A percentile compares a stretch with the other conserved stretches of the same genome.
Conservation (phyloP, 2,888 invertebrate genomes). For the Drosophila formosana region DNA sequence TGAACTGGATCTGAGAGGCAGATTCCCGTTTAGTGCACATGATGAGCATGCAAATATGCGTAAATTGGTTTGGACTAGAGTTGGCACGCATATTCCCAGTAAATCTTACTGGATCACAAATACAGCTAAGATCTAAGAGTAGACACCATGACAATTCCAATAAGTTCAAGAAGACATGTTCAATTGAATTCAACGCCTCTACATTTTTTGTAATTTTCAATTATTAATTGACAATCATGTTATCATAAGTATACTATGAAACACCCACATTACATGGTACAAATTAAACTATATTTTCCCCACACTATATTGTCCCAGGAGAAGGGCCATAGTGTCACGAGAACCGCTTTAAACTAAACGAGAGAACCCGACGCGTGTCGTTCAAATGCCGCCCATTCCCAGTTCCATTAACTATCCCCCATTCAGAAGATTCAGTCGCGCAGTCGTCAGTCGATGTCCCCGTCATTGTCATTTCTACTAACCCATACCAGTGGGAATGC, state of each 20-base stretch:
- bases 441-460: conserved; percentile 48
- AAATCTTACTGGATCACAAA: neutral
- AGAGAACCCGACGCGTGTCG: conserved; percentile 48
- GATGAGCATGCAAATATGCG: conserved; percentile 35
- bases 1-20: conserved; percentile 44
- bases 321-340: conserved; percentile 9
- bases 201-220: conserved; percentile 4
- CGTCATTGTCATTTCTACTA: conserved; percentile 30
- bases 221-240: conserved; percentile 10
- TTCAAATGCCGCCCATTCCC: conserved; percentile 46
- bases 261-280: conserved; percentile 17
- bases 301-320: neutral
- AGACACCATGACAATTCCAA: neutral
- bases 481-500: conserved; percentile 51
- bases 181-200: neutral
- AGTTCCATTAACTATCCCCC: conserved; percentile 37
- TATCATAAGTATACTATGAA: conserved; percentile 1
- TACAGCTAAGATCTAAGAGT: neutral
- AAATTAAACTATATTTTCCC: neutral
- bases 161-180: neutral
- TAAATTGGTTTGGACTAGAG: conserved; percentile 35
- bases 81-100: neutral
- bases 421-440: conserved; percentile 18
- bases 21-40: conserved; percentile 44
- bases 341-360: conserved; percentile 42